phyloP scores from a whole-genome alignment of 2,113 vertebrate genomes.

The Alethe diademata region DNA sequence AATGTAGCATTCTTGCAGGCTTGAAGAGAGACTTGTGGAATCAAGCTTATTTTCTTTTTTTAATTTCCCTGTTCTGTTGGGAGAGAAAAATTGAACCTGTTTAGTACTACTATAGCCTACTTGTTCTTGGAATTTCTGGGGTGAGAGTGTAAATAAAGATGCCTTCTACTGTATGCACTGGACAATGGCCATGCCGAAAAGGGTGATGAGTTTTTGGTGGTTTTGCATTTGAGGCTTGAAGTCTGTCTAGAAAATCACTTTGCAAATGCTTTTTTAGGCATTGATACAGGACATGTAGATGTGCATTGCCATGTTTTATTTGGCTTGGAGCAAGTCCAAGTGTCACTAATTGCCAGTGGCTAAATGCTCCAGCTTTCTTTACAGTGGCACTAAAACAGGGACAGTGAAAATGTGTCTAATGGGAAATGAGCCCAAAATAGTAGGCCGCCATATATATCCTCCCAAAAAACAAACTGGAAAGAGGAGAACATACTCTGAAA shows the following conservation, averaged over 20 bases:
- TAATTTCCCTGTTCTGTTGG: neutral
- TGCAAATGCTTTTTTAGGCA: neutral
- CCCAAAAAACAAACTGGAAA: neutral
- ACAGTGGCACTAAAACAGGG: neutral
- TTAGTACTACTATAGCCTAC: neutral
- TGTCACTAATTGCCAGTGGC: neutral
- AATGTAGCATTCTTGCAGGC: neutral
- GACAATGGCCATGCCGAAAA: neutral
- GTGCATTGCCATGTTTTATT: neutral
- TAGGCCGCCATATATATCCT: neutral
- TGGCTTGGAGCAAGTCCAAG: neutral
- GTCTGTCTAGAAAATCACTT: neutral
- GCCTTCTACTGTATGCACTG: accelerated
- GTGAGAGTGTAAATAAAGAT: neutral
- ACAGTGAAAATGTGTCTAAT: neutral
- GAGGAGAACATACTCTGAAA: neutral
- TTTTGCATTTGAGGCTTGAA: neutral
- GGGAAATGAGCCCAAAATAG: neutral
- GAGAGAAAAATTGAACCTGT: neutral
- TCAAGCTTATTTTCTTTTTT: neutral
- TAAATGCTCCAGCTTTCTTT: neutral
- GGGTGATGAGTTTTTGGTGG: neutral
- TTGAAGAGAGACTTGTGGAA: neutral
- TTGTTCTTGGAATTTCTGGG: neutral
- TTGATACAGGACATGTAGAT: neutral